Percentiles rank a stretch among this genome's conserved stretches.
Conservation (phyloP, 23 tunicate species). For the Pegea sp. region DNA sequence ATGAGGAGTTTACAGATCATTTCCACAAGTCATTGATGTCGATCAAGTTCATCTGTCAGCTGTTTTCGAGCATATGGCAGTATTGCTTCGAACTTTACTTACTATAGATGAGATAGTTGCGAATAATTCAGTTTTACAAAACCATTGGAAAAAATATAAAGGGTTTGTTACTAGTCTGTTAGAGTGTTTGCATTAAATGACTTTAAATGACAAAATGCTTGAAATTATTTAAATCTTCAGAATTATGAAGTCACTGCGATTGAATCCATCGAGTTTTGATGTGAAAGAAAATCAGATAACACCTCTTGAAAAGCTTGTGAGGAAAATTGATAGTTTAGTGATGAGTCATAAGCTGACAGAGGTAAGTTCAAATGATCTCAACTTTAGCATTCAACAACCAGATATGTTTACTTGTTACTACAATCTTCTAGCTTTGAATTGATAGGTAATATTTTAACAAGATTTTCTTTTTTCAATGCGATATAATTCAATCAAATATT, state of each 20-base stretch:
- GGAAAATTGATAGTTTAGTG: constrained; percentile 18
- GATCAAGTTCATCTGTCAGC: constrained; percentile 39
- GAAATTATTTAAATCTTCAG: constrained; percentile 1
- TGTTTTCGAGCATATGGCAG: constrained; percentile 33
- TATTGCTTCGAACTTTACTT: constrained; percentile 18
- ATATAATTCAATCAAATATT: too few species aligned
- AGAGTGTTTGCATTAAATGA: neutral
- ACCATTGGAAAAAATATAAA: constrained; percentile 60
- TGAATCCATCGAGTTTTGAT: constrained; percentile 38
- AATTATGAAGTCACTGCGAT: constrained; percentile 45
- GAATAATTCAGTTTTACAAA: constrained; percentile 16
- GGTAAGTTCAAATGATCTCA: constrained; percentile 3
- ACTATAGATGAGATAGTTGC: constrained; percentile 56
- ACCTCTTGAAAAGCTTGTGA: constrained; percentile 46
- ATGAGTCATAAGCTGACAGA: constrained; percentile 16
- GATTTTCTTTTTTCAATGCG: neutral
- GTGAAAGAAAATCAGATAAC: constrained; percentile 25
- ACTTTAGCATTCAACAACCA: too few species aligned
- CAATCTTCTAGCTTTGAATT: too few species aligned
- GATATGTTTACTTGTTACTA: too few species aligned
- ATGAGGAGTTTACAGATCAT: constrained; percentile 24
- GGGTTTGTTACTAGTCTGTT: constrained; percentile 10
- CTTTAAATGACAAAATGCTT: too few species aligned
- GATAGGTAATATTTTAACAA: neutral
- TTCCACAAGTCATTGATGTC: constrained; percentile 74